These are phyloP conservation scores for Oasisia sp. DNA, from an alignment of 2,888 invertebrate species.

Conservation along the genomic window DNA sequence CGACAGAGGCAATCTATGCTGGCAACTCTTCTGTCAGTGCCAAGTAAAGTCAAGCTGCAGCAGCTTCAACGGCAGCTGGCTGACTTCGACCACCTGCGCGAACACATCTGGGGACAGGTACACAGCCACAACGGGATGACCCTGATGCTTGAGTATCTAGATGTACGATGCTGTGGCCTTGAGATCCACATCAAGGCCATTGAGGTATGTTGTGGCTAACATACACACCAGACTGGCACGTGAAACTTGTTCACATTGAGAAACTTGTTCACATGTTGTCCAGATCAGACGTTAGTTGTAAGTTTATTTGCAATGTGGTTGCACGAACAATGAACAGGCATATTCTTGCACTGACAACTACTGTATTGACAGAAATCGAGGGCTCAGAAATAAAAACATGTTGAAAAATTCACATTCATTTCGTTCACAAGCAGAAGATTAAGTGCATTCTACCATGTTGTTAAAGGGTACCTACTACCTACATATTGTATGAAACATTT, in stretches of 20 bases:
- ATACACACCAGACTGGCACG: not conserved
- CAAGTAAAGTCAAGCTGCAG: not conserved
- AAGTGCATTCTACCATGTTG: no score
- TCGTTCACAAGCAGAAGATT: no score
- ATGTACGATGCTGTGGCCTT: not conserved
- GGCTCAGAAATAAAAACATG: no score
- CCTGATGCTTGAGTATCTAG: not conserved
- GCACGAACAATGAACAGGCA: not conserved
- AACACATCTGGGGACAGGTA: not conserved
- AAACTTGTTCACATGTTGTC: not conserved
- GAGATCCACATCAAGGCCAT: not conserved
- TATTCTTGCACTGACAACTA: not conserved
- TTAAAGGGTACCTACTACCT: no score
- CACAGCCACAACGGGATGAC: not conserved
- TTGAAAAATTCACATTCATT: no score
- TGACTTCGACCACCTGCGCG: not conserved
- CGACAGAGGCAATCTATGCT: constrained; percentile 1
- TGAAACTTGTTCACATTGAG: not conserved
- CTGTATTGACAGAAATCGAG: no score
- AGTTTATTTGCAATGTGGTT: not conserved
- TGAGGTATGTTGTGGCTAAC: not conserved
- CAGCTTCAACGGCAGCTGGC: not conserved
- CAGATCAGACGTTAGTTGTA: not conserved
- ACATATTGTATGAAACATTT: not conserved
- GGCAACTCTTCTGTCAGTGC: not conserved